Percentiles rank a stretch among this genome's conserved stretches.
phyloP scores from a whole-genome alignment of 2,888 invertebrate species.

The Latrodectus elegans region DNA sequence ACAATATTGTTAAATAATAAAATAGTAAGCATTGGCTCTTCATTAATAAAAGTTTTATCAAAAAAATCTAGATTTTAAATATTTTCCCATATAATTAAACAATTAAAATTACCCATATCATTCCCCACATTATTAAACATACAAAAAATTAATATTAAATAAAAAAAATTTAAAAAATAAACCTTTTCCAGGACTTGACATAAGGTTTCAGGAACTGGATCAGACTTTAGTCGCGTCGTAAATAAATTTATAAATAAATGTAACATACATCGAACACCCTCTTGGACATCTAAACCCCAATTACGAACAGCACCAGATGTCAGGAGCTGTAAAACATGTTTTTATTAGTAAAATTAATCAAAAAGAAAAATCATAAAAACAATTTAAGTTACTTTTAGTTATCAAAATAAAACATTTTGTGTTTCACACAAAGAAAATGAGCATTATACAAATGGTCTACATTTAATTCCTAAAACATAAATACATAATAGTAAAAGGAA shows the following conservation, averaged over 20 bases:
- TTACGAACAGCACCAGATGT: constrained; percentile 76
- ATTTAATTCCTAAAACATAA: no score
- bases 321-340: constrained; percentile 73
- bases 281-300: constrained; percentile 77
- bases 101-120: no score
- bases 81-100: no score
- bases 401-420: neutral
- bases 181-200: constrained; percentile 75
- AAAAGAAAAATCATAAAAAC: neutral
- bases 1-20: no score
- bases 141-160: no score
- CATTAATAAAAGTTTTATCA: no score
- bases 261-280: constrained; percentile 77
- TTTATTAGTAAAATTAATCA: constrained; percentile 7
- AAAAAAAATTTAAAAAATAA: constrained; percentile 45
- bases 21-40: no score
- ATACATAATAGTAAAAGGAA: no score
- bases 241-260: constrained; percentile 76
- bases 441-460: no score
- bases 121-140: no score
- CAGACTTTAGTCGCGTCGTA: constrained; percentile 74
- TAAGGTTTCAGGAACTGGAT: constrained; percentile 75
- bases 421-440: no score
- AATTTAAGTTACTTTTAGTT: neutral
- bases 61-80: no score